Evolutionary conservation across 2,113 vertebrate species (phyloP).

Genomic region (Mus pahari): DNA sequence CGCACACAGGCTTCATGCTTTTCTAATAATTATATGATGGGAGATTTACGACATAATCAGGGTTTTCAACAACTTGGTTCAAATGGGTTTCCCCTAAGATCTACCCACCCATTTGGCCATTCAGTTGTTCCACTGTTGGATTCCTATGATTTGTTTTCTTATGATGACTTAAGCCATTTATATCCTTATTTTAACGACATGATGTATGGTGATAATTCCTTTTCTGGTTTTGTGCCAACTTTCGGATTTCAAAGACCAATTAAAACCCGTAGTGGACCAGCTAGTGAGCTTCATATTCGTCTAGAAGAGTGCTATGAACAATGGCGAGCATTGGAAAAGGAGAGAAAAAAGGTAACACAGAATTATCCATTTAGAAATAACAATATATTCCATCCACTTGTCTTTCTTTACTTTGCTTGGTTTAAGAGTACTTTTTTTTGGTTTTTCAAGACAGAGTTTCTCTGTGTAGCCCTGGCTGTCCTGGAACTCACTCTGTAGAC

Average conservation of each 20-base stretch:
- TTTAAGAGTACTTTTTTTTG: slow-evolving; percentile 10
- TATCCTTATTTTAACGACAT: slow-evolving; percentile 85
- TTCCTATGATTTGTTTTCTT: slow-evolving; percentile 82
- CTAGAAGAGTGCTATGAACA: slow-evolving; percentile 90
- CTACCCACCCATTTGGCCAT: slow-evolving; percentile 74
- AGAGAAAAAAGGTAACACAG: slow-evolving; percentile 90
- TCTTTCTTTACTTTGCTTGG: slow-evolving; percentile 21
- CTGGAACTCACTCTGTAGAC: not conserved
- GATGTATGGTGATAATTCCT: slow-evolving; percentile 81
- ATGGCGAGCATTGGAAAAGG: slow-evolving; percentile 90
- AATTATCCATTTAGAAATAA: slow-evolving; percentile 43
- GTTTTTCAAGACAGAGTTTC: not conserved
- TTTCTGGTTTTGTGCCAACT: slow-evolving; percentile 83
- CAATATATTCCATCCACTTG: not conserved
- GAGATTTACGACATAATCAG: slow-evolving; percentile 83
- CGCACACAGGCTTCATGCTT: slow-evolving; percentile 82
- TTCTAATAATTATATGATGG: slow-evolving; percentile 83
- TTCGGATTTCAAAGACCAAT: slow-evolving; percentile 85
- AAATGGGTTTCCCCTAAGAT: slow-evolving; percentile 79
- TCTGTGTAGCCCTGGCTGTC: not conserved
- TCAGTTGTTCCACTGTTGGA: slow-evolving; percentile 85
- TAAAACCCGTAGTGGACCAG: slow-evolving; percentile 84
- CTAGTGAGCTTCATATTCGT: slow-evolving; percentile 86
- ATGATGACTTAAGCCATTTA: slow-evolving; percentile 81
- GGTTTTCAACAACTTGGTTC: slow-evolving; percentile 81